Evolutionary conservation across 92 coral and sea anemone species (phyloP).

Genomic region (Zoanthus solanderi): DNA sequence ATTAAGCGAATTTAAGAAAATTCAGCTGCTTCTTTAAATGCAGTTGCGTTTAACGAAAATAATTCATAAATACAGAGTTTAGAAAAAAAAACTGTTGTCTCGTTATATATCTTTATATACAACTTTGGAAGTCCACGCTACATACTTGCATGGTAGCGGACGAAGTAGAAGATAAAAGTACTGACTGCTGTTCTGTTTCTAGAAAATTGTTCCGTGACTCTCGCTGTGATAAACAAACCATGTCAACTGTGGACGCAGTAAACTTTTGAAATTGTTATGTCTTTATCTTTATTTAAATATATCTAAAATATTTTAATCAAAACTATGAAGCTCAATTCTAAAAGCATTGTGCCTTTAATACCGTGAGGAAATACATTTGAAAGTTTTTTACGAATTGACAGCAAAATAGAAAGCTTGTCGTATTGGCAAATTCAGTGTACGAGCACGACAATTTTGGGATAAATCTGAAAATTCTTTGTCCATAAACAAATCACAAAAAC

Average conservation of each 20-base stretch:
- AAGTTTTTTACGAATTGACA: not conserved
- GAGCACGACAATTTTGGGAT: not conserved
- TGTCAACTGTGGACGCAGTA: not conserved
- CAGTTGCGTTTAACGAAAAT: not conserved
- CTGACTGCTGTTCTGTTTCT: not conserved
- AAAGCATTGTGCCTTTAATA: not conserved
- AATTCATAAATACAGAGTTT: too few species aligned
- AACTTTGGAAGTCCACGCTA: not conserved
- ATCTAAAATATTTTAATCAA: not conserved
- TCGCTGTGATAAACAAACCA: not conserved
- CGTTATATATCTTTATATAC: not conserved
- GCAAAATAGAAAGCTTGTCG: too few species aligned
- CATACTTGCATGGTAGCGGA: not conserved
- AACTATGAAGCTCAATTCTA: not conserved
- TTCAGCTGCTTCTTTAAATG: not conserved
- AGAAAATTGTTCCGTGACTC: not conserved
- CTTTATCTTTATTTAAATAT: not conserved
- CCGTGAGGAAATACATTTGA: not conserved
- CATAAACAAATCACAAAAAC: not conserved
- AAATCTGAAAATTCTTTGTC: not conserved
- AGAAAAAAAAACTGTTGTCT: not conserved
- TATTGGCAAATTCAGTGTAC: not conserved
- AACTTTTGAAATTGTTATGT: not conserved
- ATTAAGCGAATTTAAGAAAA: not conserved
- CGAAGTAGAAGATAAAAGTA: not conserved